Conservation (phyloP, 2,888 invertebrate genomes). For the Campoplex nolae region DNA sequence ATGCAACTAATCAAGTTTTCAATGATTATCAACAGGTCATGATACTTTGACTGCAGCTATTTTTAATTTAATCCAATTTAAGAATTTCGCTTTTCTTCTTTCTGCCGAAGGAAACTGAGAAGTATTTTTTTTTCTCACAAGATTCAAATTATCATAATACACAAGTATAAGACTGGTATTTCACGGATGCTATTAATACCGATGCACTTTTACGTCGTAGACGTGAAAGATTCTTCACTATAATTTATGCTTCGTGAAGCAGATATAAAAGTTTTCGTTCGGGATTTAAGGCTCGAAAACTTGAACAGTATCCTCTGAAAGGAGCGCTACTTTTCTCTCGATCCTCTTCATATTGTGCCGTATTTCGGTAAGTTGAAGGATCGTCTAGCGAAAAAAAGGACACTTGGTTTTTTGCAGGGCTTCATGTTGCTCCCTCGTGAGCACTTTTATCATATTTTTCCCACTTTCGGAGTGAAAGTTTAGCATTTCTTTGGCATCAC, state of each 20-base stretch:
- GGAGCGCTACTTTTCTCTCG: neutral
- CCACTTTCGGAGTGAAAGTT: constrained; percentile 5
- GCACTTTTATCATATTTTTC: neutral
- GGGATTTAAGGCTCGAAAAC: constrained; percentile 22
- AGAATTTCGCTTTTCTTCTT: too few relatives aligned
- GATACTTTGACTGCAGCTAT: too few relatives aligned
- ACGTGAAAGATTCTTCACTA: constrained; percentile 1
- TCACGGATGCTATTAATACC: neutral
- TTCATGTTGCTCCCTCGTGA: constrained; percentile 11
- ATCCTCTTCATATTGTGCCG: neutral
- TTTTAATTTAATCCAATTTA: too few relatives aligned
- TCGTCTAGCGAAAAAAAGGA: neutral
- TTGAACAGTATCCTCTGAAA: constrained; percentile 14
- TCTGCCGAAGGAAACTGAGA: neutral
- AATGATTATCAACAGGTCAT: too few relatives aligned
- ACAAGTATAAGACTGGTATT: neutral
- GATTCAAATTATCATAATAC: neutral
- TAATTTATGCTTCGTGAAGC: constrained; percentile 53
- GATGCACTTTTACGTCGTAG: constrained; percentile 3
- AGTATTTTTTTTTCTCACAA: neutral
- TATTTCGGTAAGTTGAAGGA: constrained; percentile 1
- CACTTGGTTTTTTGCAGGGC: constrained; percentile 6
- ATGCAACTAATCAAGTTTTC: too few relatives aligned
- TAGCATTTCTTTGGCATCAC: constrained; percentile 9
- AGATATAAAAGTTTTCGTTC: constrained; percentile 46